Evolutionary conservation across 2,797 vertebrate genomes (phyloP).

Genomic region (Decapterus maruadsi): DNA sequence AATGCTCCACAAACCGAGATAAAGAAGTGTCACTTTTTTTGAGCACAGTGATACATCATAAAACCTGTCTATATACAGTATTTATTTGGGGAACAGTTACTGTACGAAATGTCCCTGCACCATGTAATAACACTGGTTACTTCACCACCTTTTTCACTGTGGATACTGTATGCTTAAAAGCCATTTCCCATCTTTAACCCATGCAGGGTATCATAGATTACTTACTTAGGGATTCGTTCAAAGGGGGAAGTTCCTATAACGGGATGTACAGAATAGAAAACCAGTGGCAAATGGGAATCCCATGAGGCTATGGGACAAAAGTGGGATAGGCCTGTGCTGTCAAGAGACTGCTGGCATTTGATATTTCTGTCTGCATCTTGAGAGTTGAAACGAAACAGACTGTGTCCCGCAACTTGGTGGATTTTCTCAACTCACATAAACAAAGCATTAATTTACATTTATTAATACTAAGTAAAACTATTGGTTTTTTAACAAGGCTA

Average conservation of each 20-base stretch:
- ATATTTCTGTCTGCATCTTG: conserved; percentile 72
- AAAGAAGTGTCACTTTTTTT: conserved; percentile 51
- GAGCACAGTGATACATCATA: conserved; percentile 62
- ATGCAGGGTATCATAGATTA: conserved; percentile 8
- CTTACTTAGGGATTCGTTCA: background rate
- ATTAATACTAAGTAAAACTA: conserved; percentile 81
- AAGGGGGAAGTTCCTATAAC: background rate
- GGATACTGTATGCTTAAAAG: conserved; percentile 20
- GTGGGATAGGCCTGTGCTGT: conserved; percentile 41
- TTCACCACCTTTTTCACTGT: conserved; percentile 6
- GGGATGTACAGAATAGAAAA: conserved; percentile 37
- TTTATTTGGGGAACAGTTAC: conserved; percentile 32
- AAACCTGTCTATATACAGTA: conserved; percentile 34
- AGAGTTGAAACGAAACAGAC: conserved; percentile 72
- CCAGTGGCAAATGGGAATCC: conserved; percentile 31
- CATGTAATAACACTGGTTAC: conserved; percentile 9
- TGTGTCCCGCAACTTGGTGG: conserved; percentile 67
- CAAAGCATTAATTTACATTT: conserved; percentile 86
- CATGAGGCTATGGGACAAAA: conserved; percentile 42
- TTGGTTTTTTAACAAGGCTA: conserved; percentile 71
- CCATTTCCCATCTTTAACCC: conserved; percentile 15
- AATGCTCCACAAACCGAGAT: conserved; percentile 58
- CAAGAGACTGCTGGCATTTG: conserved; percentile 63
- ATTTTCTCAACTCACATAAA: conserved; percentile 79
- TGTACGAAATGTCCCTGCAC: conserved; percentile 9